Conservation (phyloP, 2,888 invertebrate genomes). For the Drosophila imparisetae region DNA sequence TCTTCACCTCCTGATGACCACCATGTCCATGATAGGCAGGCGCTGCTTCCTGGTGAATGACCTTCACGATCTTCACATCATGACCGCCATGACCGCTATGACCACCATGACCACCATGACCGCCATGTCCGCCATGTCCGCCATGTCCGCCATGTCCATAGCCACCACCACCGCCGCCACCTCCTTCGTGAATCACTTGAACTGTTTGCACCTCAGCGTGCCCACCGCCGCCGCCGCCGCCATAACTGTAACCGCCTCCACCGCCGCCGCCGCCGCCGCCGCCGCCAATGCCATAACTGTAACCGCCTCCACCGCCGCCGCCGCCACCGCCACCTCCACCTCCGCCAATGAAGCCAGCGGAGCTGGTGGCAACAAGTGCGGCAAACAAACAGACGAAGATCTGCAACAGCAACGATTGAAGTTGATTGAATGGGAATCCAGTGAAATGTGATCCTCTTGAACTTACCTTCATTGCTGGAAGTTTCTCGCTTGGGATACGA, state of each 20-base stretch:
- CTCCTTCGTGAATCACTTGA: slow-evolving; percentile 61
- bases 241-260: slow-evolving; percentile 19
- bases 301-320: slow-evolving; percentile 54
- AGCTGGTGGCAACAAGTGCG: slow-evolving; percentile 65
- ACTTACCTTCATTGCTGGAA: slow-evolving; percentile 75
- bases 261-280: slow-evolving; percentile 31
- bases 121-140: slow-evolving; percentile 47
- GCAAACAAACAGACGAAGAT: slow-evolving; percentile 72
- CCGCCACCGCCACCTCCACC: slow-evolving; percentile 51
- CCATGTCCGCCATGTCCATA: slow-evolving; percentile 45
- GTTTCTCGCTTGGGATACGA: slow-evolving; percentile 73
- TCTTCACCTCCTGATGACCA: slow-evolving; percentile 59
- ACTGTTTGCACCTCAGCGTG: slow-evolving; percentile 60
- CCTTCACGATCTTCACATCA: slow-evolving; percentile 66
- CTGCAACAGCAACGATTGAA: slow-evolving; percentile 28
- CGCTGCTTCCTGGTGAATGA: slow-evolving; percentile 59
- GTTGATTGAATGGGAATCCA: background rate
- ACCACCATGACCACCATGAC: slow-evolving; percentile 24
- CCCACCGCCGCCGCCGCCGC: slow-evolving; percentile 46
- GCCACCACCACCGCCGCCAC: slow-evolving; percentile 29
- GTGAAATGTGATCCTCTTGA: background rate
- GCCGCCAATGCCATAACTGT: slow-evolving; percentile 64
- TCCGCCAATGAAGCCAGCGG: slow-evolving; percentile 67
- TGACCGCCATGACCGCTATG: slow-evolving; percentile 35
- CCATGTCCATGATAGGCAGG: slow-evolving; percentile 21